These are phyloP conservation scores for Discoglossus pictus DNA, from an alignment of 2,797 vertebrate genomes.

Conservation along the genomic window DNA sequence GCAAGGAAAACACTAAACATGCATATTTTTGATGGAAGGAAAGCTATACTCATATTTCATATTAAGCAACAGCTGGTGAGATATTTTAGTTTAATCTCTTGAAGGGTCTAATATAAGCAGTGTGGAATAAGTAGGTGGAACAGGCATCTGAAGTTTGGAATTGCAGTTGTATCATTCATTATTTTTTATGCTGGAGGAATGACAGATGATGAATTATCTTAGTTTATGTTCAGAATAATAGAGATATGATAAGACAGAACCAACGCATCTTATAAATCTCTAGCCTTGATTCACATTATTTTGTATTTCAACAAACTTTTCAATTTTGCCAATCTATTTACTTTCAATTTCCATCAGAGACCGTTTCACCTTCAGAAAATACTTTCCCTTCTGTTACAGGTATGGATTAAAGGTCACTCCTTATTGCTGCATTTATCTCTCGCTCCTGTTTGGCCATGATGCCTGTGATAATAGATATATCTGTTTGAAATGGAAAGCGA, in stretches of 20 bases:
- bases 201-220: slow-evolving; percentile 43
- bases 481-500: slow-evolving; percentile 55
- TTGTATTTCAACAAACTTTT: slow-evolving; percentile 57
- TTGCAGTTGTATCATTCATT: background rate
- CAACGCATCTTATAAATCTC: slow-evolving; percentile 20
- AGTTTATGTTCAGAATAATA: slow-evolving; percentile 30
- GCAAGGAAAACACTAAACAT: too few species aligned
- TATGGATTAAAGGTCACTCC: slow-evolving; percentile 46
- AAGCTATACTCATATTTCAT: too few species aligned
- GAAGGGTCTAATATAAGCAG: too few species aligned
- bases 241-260: slow-evolving; percentile 36
- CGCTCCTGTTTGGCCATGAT: slow-evolving; percentile 39
- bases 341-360: slow-evolving; percentile 60
- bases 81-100: too few species aligned
- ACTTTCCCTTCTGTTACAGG: slow-evolving; percentile 47
- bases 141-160: background rate
- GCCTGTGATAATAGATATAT: slow-evolving; percentile 59
- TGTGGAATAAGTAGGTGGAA: too few species aligned
- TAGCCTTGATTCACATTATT: slow-evolving; percentile 33
- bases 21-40: too few species aligned
- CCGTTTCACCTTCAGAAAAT: slow-evolving; percentile 64
- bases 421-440: slow-evolving; percentile 54
- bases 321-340: slow-evolving; percentile 58
- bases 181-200: slow-evolving; percentile 18
- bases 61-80: too few species aligned